A percentile compares a stretch with the other conserved stretches of the same genome.
Evolutionary conservation across 1,140 invertebrate genomes (phyloP).

Genomic region (Paralvinella palmiformis): DNA sequence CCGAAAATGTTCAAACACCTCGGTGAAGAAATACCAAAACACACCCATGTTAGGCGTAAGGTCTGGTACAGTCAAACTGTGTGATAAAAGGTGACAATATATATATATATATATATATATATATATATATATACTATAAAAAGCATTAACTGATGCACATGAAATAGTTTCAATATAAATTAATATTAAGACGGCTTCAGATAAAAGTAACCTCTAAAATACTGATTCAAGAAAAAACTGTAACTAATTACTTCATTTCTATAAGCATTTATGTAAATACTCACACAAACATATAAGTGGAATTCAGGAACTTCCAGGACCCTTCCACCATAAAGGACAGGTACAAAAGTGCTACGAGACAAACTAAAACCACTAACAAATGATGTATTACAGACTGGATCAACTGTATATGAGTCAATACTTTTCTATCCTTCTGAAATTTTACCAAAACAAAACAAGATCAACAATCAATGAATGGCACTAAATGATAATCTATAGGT

Average conservation of each 20-base stretch:
- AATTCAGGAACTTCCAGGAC: conserved; percentile 67
- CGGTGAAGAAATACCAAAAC: conserved; percentile 99
- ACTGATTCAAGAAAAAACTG: neutral
- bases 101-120: neutral
- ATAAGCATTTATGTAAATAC: conserved; percentile 33
- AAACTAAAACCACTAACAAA: neutral
- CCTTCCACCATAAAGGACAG: conserved; percentile 52
- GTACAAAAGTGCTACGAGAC: conserved; percentile 34
- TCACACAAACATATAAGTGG: conserved; percentile 81
- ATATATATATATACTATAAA: neutral
- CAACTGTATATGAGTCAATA: neutral
- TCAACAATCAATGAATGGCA: neutral
- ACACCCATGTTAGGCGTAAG: conserved; percentile 93
- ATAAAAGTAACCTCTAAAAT: neutral
- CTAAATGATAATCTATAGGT: too few species aligned
- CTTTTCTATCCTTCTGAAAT: neutral
- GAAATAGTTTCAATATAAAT: neutral
- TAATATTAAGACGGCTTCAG: neutral
- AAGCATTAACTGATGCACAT: neutral
- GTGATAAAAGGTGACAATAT: neutral
- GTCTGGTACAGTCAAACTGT: conserved; percentile 69
- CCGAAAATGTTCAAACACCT: conserved; percentile 99
- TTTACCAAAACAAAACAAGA: neutral
- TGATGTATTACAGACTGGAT: conserved; percentile 10
- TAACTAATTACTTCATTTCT: neutral